Percentiles rank a stretch among this genome's conserved stretches.
Evolutionary conservation across 1,140 invertebrate species (phyloP).

Genomic region (Cyclargus thomasi): DNA sequence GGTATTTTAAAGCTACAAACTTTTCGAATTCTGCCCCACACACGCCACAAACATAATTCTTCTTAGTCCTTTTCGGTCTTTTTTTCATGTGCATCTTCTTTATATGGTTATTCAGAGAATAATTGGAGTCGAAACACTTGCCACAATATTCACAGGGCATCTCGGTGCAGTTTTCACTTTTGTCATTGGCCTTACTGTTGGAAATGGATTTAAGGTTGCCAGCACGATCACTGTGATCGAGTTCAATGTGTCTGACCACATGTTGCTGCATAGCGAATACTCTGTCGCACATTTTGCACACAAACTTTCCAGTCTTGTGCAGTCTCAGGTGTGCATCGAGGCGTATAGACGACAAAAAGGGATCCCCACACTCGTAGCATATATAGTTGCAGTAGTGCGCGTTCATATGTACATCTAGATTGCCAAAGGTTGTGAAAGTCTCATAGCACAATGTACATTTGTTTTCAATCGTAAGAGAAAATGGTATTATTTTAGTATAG

Average conservation of each 20-base stretch:
- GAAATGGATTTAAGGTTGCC: constrained; percentile 32
- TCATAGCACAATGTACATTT: constrained; percentile 31
- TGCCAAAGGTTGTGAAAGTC: constrained; percentile 17
- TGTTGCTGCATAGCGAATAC: constrained; percentile 46
- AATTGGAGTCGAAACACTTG: constrained; percentile 37
- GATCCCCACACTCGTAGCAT: constrained; percentile 24
- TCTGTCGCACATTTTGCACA: constrained; percentile 44
- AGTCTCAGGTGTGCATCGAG: constrained; percentile 17
- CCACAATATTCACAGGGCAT: constrained; percentile 50
- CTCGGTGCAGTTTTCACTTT: constrained; percentile 38
- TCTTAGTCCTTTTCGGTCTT: constrained; percentile 28
- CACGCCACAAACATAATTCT: constrained; percentile 32
- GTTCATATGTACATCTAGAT: constrained; percentile 27
- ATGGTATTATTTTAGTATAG: constrained; percentile 47
- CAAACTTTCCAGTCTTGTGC: constrained; percentile 25
- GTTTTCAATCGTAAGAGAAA: constrained; percentile 31
- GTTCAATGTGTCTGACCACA: constrained; percentile 35
- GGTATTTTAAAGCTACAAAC: constrained; percentile 21
- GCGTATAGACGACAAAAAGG: constrained; percentile 22
- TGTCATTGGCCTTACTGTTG: constrained; percentile 30
- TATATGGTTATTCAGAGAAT: constrained; percentile 29
- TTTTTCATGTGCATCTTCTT: constrained; percentile 36
- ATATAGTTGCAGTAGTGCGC: constrained; percentile 30
- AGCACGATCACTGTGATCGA: constrained; percentile 34
- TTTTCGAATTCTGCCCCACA: constrained; percentile 27